These are phyloP conservation scores for Mirza zaza DNA, from an alignment of 2,113 vertebrate genomes.

Conservation along the genomic window DNA sequence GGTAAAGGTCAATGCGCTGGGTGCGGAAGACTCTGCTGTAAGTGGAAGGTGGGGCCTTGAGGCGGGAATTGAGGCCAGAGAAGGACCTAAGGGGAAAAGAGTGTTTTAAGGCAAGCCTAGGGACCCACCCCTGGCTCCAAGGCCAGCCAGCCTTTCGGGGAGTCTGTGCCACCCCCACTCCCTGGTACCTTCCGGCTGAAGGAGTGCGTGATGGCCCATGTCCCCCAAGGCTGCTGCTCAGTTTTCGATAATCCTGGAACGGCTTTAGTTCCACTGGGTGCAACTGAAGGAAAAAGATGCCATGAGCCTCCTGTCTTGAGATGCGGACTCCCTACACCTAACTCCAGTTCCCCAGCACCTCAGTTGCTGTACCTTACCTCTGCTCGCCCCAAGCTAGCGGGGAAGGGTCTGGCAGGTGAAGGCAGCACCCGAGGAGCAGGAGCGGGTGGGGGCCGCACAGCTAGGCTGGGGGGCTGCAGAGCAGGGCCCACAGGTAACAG, in stretches of 20 bases:
- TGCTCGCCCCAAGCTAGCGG: constrained; percentile 71
- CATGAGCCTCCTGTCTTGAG: not conserved
- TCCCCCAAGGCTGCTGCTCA: constrained; percentile 73
- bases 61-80: constrained; percentile 67
- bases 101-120: not conserved
- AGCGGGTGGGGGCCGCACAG: constrained; percentile 72
- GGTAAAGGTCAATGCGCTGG: constrained; percentile 80
- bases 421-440: constrained; percentile 73
- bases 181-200: constrained; percentile 75
- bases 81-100: constrained; percentile 46
- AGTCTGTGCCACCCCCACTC: not conserved
- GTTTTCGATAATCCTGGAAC: constrained; percentile 79
- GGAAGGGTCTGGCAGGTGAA: constrained; percentile 72
- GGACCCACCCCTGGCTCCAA: not conserved
- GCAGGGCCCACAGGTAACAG: constrained; percentile 79
- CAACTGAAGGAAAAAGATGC: constrained; percentile 39
- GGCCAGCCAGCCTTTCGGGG: not conserved
- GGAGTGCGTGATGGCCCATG: constrained; percentile 69
- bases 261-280: constrained; percentile 81
- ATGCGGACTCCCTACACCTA: not conserved
- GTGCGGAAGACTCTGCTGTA: constrained; percentile 75
- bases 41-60: constrained; percentile 76
- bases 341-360: not conserved
- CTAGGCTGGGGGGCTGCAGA: constrained; percentile 73
- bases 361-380: constrained; percentile 61